These are phyloP conservation scores for Salvelinus alpinus DNA, from an alignment of 2,113 vertebrate genomes.

Conservation along the genomic window DNA sequence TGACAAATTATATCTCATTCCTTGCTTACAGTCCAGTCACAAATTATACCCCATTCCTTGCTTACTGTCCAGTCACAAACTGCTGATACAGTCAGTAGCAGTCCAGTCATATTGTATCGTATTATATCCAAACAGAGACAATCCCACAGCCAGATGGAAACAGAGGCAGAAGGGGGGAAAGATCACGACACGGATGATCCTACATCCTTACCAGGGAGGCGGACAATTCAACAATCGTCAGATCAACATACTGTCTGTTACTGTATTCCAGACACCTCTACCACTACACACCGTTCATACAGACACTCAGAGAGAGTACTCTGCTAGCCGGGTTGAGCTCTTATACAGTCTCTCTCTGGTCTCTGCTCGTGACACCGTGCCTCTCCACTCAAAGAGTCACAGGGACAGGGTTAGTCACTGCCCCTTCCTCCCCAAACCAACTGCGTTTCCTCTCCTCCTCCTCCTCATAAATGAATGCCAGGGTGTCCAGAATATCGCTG, in stretches of 20 bases:
- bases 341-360: constrained; percentile 37
- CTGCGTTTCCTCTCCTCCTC: constrained; percentile 56
- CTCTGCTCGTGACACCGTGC: constrained; percentile 41
- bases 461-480: constrained; percentile 62
- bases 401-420: constrained; percentile 68
- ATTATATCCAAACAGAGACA: not conserved
- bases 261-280: not conserved
- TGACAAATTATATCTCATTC: not conserved
- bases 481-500: constrained; percentile 32
- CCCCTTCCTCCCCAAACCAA: constrained; percentile 48
- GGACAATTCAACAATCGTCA: not conserved
- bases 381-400: constrained; percentile 17
- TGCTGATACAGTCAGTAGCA: constrained; percentile 5
- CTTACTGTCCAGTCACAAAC: not conserved
- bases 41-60: not conserved
- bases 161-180: not conserved
- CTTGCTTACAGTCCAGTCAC: not conserved
- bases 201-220: not conserved
- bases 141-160: constrained; percentile 7
- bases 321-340: constrained; percentile 18
- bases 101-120: no score
- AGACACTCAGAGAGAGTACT: not conserved
- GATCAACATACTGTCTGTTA: not conserved
- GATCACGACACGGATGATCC: not conserved
- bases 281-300: not conserved